Evolutionary conservation across 2,888 invertebrate species (phyloP), one percentile per base, ranked within the genome.

Genomic region (Xanthorhoe spadicearia): DNA sequence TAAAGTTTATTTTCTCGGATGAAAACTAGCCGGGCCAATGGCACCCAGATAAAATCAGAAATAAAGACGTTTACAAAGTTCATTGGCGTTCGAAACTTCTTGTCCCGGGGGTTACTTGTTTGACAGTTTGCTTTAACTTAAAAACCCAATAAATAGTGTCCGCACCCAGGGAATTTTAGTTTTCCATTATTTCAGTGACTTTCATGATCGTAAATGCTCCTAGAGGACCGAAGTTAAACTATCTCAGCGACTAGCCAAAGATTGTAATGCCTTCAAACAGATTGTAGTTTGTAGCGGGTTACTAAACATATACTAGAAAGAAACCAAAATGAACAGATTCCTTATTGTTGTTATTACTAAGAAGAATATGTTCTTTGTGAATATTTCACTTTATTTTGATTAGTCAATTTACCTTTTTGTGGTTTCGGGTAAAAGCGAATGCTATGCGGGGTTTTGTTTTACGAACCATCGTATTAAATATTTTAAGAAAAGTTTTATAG

Each of bases 131-230:
- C 83, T 84, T 85, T 83, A 85, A 87, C 83, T 85, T 86, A 84
- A 83, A 74, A 86, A 88, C 82, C 86, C 85, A 86, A 85, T 88
- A 88, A 88, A 87, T 88, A 89, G 88, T 87, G 84, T 84, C 84
- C 84, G 83, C 69, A 68, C 71, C 82, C 83, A 78, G 75, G 77
- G 73, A 85, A 83, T 85, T 85, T 83, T 79, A 79, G 81, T 79
- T 83, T 84, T 83, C 81, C 82, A 78, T 79, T 79, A 80, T 78
- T 77, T 77, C 78, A 79, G 74, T 74, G 76, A 78, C 80, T 84
- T 87, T 82, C 80, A 76, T 76, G 80, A 80, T 77, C 76, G 78
- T 80, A 79, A 80, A 74, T 71, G 76, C 74, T 74, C 81, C 77
- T 71, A 7, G n/a, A 67, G 79, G 78, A 73, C 68, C 74, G 61